Conservation (phyloP, 2,888 invertebrate genomes). For the Prosapia bicincta region DNA sequence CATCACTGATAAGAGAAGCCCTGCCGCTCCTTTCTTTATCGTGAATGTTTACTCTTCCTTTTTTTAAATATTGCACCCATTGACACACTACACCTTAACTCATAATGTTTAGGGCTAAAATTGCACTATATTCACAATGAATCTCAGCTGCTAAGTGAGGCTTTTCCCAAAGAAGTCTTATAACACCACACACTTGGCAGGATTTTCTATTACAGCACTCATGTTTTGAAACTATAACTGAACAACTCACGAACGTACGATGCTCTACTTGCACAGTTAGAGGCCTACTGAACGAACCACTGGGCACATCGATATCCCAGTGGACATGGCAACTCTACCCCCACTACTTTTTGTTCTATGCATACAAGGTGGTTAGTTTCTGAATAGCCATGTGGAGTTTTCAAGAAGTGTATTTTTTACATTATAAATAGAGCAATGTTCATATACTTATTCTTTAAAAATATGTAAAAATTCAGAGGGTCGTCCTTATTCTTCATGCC, state of each 20-base stretch:
- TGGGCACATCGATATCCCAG: neutral
- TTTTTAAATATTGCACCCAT: conserved; percentile 17
- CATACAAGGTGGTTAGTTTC: neutral
- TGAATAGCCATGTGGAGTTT: too few relatives aligned
- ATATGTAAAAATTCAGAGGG: too few relatives aligned
- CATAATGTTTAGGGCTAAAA: neutral
- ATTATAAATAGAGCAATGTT: too few relatives aligned
- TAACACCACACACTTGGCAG: neutral
- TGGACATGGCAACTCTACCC: neutral
- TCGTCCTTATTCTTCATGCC: too few relatives aligned
- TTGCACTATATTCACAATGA: neutral
- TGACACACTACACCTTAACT: neutral
- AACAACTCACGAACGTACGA: neutral
- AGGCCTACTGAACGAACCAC: neutral
- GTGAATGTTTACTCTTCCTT: conserved; percentile 24
- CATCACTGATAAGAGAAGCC: conserved; percentile 2
- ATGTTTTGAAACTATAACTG: neutral
- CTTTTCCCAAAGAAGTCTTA: neutral
- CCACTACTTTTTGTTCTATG: neutral
- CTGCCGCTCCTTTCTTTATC: conserved; percentile 25
- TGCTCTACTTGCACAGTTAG: neutral
- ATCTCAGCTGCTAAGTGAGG: neutral
- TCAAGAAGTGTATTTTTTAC: too few relatives aligned
- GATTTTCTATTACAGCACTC: neutral
- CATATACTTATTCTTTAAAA: too few relatives aligned